Base-by-base conservation (phyloP, 2,888 invertebrate genomes). In the Nebria brevicollis region DNA sequence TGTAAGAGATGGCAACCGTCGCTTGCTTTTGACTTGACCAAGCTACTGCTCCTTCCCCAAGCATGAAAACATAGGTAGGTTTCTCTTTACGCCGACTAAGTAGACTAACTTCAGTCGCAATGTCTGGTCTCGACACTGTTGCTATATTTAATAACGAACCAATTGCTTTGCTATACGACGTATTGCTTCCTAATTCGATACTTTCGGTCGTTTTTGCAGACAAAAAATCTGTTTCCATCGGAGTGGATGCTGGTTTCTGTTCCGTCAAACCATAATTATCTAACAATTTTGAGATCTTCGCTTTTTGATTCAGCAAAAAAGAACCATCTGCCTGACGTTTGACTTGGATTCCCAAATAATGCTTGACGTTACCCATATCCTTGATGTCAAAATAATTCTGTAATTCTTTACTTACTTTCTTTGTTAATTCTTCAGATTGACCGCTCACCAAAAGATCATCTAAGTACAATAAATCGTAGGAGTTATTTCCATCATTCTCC, bases 111-210 rank as follows among this genome's bases (percentile, higher is more conserved):
- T 70, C 75, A 68, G 75, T 81, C 20, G 1, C 20, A 20, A 20
- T 20, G 20, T 81, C 75, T 0, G 81, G 75, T 41, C 81, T 66
- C 11, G 75, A 68, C 42, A 68, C 75, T 54, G 75, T 75, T 10
- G 75, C 66, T 10, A 81, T 54, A 34, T 76, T 76, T 26, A 81
- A 26, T 43, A 81, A 75, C 15, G 79, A 65, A 54, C 72, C 70
- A n/a, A 79, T 79, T 15, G 66, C 42, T 73, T 66, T 65, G 42
- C 78, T 72, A 41, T 79, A 79, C 13, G 41, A 13, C 25, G 54
- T 64, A 13, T 75, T 66, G 13, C 41, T 72, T 79, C 25, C 34
- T 54, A 75, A 68, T 15, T 77, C 10, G 11, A 15, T n/a, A 70
- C 41, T 77, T 8, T 77, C 25, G 5, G n/a, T 43, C 41, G 77